Percentiles rank a stretch among this genome's conserved stretches.
Evolutionary conservation across 2,888 invertebrate genomes (phyloP).

Genomic region (Polyploca ridens): DNA sequence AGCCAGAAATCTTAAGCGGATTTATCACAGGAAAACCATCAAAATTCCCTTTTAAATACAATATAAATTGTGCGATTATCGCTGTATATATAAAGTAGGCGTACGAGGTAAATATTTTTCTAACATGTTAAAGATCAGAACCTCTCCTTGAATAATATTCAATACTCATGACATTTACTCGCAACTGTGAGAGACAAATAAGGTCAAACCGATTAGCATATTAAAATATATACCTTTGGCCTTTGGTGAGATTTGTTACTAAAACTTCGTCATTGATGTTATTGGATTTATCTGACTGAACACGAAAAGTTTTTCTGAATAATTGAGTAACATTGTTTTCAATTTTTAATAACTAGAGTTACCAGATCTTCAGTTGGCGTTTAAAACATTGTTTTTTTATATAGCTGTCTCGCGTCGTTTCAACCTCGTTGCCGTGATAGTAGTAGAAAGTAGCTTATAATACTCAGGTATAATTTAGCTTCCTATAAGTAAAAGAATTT

Average conservation of each 20-base stretch:
- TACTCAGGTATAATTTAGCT: too few relatives aligned
- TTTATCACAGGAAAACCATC: neutral
- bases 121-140: neutral
- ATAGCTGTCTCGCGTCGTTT: too few relatives aligned
- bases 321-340: neutral
- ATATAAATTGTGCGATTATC: neutral
- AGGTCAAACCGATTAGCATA: conserved; percentile 9
- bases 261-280: neutral
- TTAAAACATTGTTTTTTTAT: too few relatives aligned
- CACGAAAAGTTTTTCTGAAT: neutral
- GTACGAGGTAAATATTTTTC: neutral
- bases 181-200: neutral
- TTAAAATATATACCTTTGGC: neutral
- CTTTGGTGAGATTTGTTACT: neutral
- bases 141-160: neutral
- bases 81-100: neutral
- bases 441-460: too few relatives aligned
- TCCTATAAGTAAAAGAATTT: too few relatives aligned
- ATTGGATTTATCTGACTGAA: neutral
- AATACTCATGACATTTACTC: conserved; percentile 1
- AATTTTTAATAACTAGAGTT: too few relatives aligned
- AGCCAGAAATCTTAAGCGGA: neutral
- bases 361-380: too few relatives aligned
- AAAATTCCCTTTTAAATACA: neutral
- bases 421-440: too few relatives aligned